A percentile compares a stretch with the other conserved stretches of the same genome.
These are phyloP conservation scores for Galaxias olidus DNA, from an alignment of 2,797 vertebrate species.

Conservation along the genomic window DNA sequence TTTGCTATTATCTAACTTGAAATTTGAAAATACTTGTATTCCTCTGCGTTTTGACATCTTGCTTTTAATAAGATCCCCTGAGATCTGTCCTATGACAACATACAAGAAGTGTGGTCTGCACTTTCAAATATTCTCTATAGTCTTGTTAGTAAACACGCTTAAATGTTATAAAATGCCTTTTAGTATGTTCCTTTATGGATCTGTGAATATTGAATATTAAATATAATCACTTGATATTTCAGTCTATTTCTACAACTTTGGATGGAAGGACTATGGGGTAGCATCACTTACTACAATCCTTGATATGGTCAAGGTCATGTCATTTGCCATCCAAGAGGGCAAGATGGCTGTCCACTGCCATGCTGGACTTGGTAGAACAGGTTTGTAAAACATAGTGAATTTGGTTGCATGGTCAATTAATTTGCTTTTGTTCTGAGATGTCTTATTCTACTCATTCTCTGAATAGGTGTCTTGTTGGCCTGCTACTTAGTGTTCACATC, in stretches of 20 bases:
- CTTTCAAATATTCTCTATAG: background rate
- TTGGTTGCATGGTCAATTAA: slow-evolving; percentile 6
- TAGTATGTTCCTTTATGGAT: no score
- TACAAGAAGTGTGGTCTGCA: slow-evolving; percentile 4
- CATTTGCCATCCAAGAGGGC: slow-evolving; percentile 94
- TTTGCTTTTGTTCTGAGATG: no score
- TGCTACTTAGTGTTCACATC: slow-evolving; percentile 96
- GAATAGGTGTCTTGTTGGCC: slow-evolving; percentile 91
- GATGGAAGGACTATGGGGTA: slow-evolving; percentile 98
- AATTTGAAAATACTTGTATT: background rate
- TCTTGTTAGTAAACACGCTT: background rate
- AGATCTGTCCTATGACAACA: slow-evolving; percentile 30
- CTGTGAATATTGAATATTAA: background rate
- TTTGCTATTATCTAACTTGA: slow-evolving; percentile 37
- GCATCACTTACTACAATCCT: slow-evolving; percentile 94
- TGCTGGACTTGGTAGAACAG: slow-evolving; percentile 95
- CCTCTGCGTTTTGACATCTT: slow-evolving; percentile 5
- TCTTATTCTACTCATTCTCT: slow-evolving; percentile 10
- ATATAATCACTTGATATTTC: slow-evolving; percentile 33
- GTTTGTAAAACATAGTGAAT: slow-evolving; percentile 57
- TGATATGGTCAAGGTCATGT: slow-evolving; percentile 98
- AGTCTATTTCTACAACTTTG: slow-evolving; percentile 99
- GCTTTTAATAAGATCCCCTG: slow-evolving; percentile 63
- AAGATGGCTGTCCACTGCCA: slow-evolving; percentile 96
- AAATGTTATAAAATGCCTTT: background rate